Evolutionary conservation across 2,888 invertebrate genomes (phyloP), one percentile per base, ranked within the genome.

Genomic region (Villa cingulata): DNA sequence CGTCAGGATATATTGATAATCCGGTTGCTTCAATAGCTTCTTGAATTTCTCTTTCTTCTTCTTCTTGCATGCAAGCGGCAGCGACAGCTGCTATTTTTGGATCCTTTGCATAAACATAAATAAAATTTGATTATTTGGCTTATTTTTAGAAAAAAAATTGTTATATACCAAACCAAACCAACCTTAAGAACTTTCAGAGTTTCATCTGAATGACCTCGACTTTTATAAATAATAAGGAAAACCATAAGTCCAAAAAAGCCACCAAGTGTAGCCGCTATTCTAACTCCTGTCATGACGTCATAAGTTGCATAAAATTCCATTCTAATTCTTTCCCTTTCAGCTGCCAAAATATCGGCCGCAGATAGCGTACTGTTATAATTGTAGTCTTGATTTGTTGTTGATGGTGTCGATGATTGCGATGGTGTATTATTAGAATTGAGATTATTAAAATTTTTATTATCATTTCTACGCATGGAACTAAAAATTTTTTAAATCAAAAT

Each of bases 171-270:
- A 23, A 23, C 4, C 23, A 37, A 17, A 36, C 41, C 48, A 51
- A 64, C 64, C 57, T 81, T 81, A 51, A 83, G 70, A 51, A 81
- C 68, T 57, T 81, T 80, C 52, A 83, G 65, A 44, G 82, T 82
- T 62, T 80, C 81, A 51, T 81, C 76, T 51, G 83, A 78, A 74
- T 82, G 81, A 63, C 82, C 82, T 58, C 84, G 83, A 69, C 87
- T 88, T 71, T 92, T 92, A 74, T 88, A 91, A 54, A 91, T 79
- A 58, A 92, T 85, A 63, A 91, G 76, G 65, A 91, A 81, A 42
- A 90, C 88, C 84, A 91, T 90, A 60, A 91, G 75, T 54, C 86
- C 83, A 71, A 91, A 91, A 71, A 91, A 89, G 59, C 88, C 88
- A 59, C 90, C 89, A 45, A 92, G 74, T 4, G 91, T 91, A 57